Percentiles rank a stretch among this genome's conserved stretches.
phyloP scores from a whole-genome alignment of 2,888 invertebrate genomes.

The Crocallis elinguaria region DNA sequence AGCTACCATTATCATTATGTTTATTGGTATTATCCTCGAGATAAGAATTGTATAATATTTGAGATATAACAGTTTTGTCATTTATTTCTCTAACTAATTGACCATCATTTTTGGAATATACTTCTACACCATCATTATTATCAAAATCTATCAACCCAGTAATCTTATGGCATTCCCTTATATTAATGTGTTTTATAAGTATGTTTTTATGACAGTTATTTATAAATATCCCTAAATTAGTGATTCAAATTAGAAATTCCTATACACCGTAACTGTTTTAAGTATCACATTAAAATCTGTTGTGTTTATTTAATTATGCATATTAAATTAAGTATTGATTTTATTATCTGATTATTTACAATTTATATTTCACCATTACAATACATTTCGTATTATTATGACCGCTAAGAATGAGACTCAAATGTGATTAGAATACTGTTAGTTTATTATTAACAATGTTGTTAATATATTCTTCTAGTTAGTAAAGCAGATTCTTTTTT shows the following conservation, averaged over 20 bases:
- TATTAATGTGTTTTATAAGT: constrained; percentile 28
- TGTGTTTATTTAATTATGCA: constrained; percentile 43
- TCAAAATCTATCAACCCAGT: constrained; percentile 20
- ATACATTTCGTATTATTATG: background rate
- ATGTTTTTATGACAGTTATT: constrained; percentile 28
- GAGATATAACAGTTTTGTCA: constrained; percentile 12
- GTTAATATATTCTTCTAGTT: too few species aligned
- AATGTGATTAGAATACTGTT: background rate
- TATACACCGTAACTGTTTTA: constrained; percentile 34
- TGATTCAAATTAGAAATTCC: constrained; percentile 48
- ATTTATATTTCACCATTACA: constrained; percentile 15
- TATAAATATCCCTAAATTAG: constrained; percentile 44
- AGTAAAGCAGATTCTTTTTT: too few species aligned
- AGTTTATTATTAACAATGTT: too few species aligned
- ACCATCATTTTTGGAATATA: constrained; percentile 20
- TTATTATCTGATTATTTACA: constrained; percentile 24
- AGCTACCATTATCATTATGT: background rate
- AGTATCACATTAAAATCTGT: constrained; percentile 33
- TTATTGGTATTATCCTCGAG: background rate
- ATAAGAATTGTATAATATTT: constrained; percentile 1
- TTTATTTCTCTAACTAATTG: constrained; percentile 20
- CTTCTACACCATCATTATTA: constrained; percentile 25
- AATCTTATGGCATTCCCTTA: constrained; percentile 26
- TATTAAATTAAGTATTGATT: constrained; percentile 30
- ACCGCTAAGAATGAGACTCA: background rate